These are phyloP conservation scores for Marmota monax DNA, from an alignment of 2,113 vertebrate species.

Conservation along the genomic window DNA sequence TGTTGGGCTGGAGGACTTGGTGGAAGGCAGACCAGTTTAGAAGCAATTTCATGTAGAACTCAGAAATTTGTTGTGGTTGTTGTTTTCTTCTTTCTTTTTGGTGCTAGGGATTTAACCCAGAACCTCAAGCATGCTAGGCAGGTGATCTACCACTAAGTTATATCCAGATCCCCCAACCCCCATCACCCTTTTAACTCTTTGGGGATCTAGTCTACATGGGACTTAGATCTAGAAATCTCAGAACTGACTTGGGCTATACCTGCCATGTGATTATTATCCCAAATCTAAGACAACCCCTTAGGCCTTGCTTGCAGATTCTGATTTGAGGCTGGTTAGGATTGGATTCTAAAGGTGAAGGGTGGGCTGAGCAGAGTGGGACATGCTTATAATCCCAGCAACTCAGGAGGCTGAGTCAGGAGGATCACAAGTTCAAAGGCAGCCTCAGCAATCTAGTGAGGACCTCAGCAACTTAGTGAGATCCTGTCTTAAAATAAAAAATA, in stretches of 20 bases:
- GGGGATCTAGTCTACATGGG: not conserved
- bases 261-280: not conserved
- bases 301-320: not conserved
- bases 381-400: no score
- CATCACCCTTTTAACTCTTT: not conserved
- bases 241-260: not conserved
- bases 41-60: not conserved
- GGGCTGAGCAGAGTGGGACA: no score
- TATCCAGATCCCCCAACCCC: not conserved
- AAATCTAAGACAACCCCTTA: not conserved
- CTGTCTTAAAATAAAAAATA: no score
- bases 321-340: not conserved
- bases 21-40: not conserved
- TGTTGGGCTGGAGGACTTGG: not conserved
- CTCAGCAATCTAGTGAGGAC: no score
- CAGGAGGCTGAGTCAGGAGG: no score
- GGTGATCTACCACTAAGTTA: no score
- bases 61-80: conserved; percentile 19
- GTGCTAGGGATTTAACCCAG: no score
- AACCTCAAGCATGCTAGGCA: no score
- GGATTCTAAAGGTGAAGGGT: not conserved
- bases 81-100: not conserved
- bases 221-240: not conserved
- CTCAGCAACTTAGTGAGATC: no score
- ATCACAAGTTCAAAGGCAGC: no score